These are phyloP conservation scores for Neopelma chrysocephalum DNA, from an alignment of 2,797 vertebrate species.

Conservation along the genomic window DNA sequence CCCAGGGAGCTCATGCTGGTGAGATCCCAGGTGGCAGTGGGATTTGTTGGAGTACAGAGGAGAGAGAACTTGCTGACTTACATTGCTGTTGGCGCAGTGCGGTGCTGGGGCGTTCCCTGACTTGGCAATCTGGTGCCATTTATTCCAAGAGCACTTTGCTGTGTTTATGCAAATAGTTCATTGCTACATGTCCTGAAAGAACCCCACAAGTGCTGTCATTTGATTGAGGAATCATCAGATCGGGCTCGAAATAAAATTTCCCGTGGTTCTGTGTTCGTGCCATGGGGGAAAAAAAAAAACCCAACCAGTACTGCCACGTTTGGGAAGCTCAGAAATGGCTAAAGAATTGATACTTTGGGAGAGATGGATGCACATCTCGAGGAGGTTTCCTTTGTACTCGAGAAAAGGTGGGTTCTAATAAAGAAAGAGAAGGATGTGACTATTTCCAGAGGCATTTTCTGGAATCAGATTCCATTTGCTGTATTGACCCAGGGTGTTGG, in stretches of 20 bases:
- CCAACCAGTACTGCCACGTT: neutral
- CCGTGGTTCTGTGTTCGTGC: neutral
- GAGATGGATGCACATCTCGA: neutral
- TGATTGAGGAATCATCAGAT: neutral
- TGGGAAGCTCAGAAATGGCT: neutral
- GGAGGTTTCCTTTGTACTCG: neutral
- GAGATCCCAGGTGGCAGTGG: neutral
- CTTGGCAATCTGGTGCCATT: constrained; percentile 24
- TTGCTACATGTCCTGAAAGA: constrained; percentile 1
- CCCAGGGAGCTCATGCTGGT: fast-evolving
- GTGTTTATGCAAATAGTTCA: constrained; percentile 44
- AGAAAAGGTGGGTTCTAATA: neutral
- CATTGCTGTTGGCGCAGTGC: constrained; percentile 26
- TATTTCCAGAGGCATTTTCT: neutral
- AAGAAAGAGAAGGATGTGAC: neutral
- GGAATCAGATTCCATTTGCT: neutral
- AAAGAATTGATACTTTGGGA: neutral
- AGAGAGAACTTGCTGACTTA: constrained; percentile 39
- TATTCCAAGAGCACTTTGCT: neutral
- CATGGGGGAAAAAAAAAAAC: neutral
- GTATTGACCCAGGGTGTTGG: neutral
- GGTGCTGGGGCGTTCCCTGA: neutral
- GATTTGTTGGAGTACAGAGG: neutral
- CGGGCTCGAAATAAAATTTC: neutral
- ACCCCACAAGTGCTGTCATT: neutral